phyloP scores from a whole-genome alignment of 2,797 vertebrate species.

The Chaetophractus vellerosus region DNA sequence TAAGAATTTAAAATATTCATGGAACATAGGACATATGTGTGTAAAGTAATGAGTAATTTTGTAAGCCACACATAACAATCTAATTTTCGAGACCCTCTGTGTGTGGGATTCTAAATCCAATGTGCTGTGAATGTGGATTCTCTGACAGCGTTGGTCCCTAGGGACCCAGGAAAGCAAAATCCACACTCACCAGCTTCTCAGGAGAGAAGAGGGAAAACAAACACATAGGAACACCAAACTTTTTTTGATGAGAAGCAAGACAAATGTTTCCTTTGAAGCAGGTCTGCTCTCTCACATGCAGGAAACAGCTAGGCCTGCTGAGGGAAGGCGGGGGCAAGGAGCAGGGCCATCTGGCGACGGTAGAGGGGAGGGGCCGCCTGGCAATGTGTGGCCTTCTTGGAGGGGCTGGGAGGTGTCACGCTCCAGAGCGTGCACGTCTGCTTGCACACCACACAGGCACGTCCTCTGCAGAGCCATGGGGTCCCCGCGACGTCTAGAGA shows the following conservation, averaged over 20 bases:
- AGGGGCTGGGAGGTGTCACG: not conserved
- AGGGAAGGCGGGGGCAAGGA: too few relatives aligned
- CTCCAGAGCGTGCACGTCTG: not conserved
- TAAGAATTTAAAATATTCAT: not conserved
- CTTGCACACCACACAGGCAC: not conserved
- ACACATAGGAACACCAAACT: not conserved
- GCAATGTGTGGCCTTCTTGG: not conserved
- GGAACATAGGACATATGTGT: not conserved
- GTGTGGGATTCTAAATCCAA: not conserved
- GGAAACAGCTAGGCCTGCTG: too few relatives aligned
- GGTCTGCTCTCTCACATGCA: not conserved
- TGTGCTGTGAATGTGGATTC: not conserved
- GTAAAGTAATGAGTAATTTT: not conserved
- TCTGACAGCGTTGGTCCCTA: not conserved
- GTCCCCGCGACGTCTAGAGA: not conserved
- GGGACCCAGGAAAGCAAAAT: not conserved
- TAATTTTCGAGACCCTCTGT: not conserved
- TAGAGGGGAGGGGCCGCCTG: not conserved
- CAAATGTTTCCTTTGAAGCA: not conserved
- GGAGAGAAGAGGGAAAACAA: not conserved
- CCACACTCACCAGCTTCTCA: not conserved
- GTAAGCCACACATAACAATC: not conserved
- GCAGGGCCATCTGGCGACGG: not conserved
- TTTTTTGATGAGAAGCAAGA: not conserved
- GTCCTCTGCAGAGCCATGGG: not conserved